Evolutionary conservation across 2,888 invertebrate species (phyloP), one percentile per base, ranked within the genome.

Genomic region (Xiphydria camelus): DNA sequence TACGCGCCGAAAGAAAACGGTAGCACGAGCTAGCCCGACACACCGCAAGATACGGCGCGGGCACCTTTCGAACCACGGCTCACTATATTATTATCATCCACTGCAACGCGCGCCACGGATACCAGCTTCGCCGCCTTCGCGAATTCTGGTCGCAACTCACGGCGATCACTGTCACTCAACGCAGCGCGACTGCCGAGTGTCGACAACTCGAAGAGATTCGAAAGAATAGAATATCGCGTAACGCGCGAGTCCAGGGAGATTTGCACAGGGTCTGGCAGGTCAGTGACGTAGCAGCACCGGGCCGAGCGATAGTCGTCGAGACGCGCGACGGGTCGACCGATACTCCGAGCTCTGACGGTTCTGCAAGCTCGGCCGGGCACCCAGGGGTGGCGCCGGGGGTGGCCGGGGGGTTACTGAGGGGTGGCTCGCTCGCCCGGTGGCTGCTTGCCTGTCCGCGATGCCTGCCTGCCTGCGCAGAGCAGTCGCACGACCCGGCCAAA

Each of bases 281-380:
- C 53, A 53, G 51, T 55, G 47, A 46, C 45, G 47, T 40, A n/a
- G n/a, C n/a, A n/a, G 47, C 35, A 29, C 20, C 10, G 29, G 12
- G 29, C 9, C 29, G 14, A 29, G 29, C 29, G 15, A 9, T 29
- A 29, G 14, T 6, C 29, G 29, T 29, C 29, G 29, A 12, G 14
- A 29, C 29, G 29, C 29, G 29, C 15, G 14, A 15, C 29, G 12
- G 29, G 29, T 29, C 29, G 29, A 29, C 29, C 29, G 29, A 29
- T 12, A 29, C 29, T 53, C 53, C 51, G 53, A 51, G 35, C 43
- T 42, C 45, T 41, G 49, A 53, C 51, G 49, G 47, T 48, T 55
- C 53, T 57, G 57, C 57, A 57, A 53, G 55, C 57, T 57, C 57
- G 55, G 57, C 55, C 57, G 53, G 57, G 57, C 51, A 53, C 46